Base-by-base conservation (phyloP, 2,888 invertebrate species). In the Lochmaea crataegi region DNA sequence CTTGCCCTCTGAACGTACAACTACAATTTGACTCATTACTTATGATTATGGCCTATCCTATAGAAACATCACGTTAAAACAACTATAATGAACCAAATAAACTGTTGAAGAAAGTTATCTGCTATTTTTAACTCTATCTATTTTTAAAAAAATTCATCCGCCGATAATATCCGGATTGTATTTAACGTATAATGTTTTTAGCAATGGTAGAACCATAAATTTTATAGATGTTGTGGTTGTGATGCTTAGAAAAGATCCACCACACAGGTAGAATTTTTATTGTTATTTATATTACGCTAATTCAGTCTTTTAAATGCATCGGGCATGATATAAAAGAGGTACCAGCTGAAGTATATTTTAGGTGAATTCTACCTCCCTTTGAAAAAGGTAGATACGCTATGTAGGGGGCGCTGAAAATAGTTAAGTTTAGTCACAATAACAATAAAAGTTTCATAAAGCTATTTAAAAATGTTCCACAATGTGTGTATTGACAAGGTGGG, bases 211-310 rank as follows among this genome's bases (percentile, higher is more conserved):
- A 26, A 57, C 57, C 22, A 57, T 57, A 57, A 16, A 57, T 57
- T 22, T 48, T 57, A 57, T 26, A 18, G 11, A 22, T 11, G 56
- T 56, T 56, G 22, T 26, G 16, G 11, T 26, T 48, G 48, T 14
- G 14, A 7, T n/a, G 48, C 14, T n/a, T 48, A 48, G 12, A 26
- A 22, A 22, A 57, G 22, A 57, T 22, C 26, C 60, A 32, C 60
- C 60, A 60, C 60, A 60, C 60, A 60, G 60, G 60, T 60, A 60
- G 60, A 60, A 60, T n/a, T 26, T 48, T 60, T 26, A 60, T 60
- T 60, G 60, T 38, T 60, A 60, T 60, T 60, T 60, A 60, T 60
- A 60, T 10, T 11, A 56, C 18, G 3, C n/a, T 60, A 14, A 60
- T 38, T 60, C 38, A 60, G 60, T 60, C 60, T n/a, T 26, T 2